Base-by-base conservation (phyloP, 2,113 vertebrate species). In the Pedionomus torquatus region DNA sequence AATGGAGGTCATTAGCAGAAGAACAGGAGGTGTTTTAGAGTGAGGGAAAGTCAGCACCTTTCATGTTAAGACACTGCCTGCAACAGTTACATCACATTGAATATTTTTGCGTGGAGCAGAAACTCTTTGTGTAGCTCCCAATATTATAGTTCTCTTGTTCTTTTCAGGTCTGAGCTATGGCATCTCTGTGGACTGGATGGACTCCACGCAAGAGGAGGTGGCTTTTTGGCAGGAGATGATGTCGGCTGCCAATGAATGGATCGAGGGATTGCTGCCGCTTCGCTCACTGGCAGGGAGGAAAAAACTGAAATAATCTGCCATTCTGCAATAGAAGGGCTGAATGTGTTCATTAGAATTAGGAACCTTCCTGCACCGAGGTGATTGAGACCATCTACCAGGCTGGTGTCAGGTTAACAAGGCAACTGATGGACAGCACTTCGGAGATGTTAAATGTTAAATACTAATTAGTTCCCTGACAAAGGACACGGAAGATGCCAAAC, bases 151-250 rank as follows among this genome's bases (percentile, higher is more conserved):
- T 89, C 65, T 58, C 58, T 85, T 11, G 0, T 46, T 89, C 41
- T 61, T 93, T 71, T 4, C 86, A 98, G 98, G 97, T 81, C 76
- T 89, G 80, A 98, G 98, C 93, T 98, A 98, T 35, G 98, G 97
- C 52, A 97, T 98, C 79, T 78, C 94, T 2, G 98, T 98, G 68
- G 97, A 98, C 93, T 98, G 97, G 97, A 98, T 98, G 97, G 97
- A 98, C 79, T 98, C 98, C 80, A 98, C 98, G 0, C 97, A 97
- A 61, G 97, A 98, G 81, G 98, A 98, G 77, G 96, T 97, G 74
- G 97, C 97, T 51, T 97, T 98, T 52, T 98, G 98, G 98, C 97
- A 98, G 87, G 98, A 98, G 87, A 98, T 98, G 98, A 98, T 97
- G 95, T 43, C 90, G 1, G 95, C 95, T 48, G 74, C 98, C 78